Evolutionary conservation across 2,888 invertebrate genomes (phyloP).

Genomic region (Noctua comes): DNA sequence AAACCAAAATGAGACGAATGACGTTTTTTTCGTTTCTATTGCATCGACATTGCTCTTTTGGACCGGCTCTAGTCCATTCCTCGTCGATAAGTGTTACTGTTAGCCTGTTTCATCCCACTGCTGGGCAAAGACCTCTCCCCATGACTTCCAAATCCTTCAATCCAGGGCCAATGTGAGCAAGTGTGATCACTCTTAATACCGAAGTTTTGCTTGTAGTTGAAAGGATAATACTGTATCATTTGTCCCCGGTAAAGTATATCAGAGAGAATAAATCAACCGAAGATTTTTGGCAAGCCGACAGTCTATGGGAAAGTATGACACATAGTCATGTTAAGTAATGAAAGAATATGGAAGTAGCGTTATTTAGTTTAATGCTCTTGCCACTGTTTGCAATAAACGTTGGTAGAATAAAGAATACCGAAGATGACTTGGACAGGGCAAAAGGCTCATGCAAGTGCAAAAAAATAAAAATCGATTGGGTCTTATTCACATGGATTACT

Average conservation of each 20-base stretch:
- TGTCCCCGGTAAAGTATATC: conserved; percentile 39
- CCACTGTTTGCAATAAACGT: background rate
- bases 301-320: conserved; percentile 26
- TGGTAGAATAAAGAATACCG: conserved; percentile 2
- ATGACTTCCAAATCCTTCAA: too few species aligned
- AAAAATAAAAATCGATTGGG: background rate
- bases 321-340: conserved; percentile 22
- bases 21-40: background rate
- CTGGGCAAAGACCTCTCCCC: too few species aligned
- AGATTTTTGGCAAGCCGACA: conserved; percentile 3
- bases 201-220: conserved; percentile 14
- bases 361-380: conserved; percentile 1
- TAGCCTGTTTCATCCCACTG: too few species aligned
- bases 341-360: conserved; percentile 15
- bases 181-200: background rate
- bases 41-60: background rate
- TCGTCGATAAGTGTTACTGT: too few species aligned
- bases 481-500: background rate
- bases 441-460: background rate
- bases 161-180: too few species aligned
- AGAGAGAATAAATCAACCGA: conserved; percentile 30
- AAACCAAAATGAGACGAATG: background rate
- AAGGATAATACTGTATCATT: conserved; percentile 28
- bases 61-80: too few species aligned
- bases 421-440: background rate